Evolutionary conservation across 2,888 invertebrate genomes (phyloP), one percentile per base, ranked within the genome.

Genomic region (Phalera bucephala): DNA sequence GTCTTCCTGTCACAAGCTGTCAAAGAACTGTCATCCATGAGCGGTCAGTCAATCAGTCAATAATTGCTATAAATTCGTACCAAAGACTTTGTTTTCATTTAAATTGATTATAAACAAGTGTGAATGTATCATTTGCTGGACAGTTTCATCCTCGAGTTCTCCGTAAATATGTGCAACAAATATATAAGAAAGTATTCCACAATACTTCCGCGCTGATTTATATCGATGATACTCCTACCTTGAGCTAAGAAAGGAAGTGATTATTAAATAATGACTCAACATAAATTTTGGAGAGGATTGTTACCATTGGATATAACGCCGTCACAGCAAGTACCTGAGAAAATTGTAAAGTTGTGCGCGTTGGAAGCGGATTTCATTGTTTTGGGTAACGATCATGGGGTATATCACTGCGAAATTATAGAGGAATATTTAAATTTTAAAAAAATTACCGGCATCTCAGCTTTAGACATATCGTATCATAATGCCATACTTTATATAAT

Each of bases 391-490:
- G 87, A 88, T 72, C 88, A 89, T 73, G 74, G 79, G 35, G 64
- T 89, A n/a, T 89, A 88, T 63, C 70, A 72, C 48, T 86, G 88
- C 52, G 74, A 73, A 52, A 71, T 79, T 52, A 68, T 77, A 49
- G 80, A 83, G 7, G 78, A 85, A 44, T 71, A 71, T 17, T 67
- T 89, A 42, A 67, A 84, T 47, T 84, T 90, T 53, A 82, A 82
- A 45, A 91, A 81, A 67, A 79, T 90, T 33, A 80, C 84, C 31
- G 89, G 91, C 42, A 82, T 92, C 46, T 82, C 84, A 51, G 92
- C 92, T 15, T 81, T 92, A 51, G 93, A 94, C 80, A 91, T 94
- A 72, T 92, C 93, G 52, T 90, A 91, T 59, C 91, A 91, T 66
- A 90, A 91, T 58, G 84, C 91, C 52, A 75, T 90, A 57, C 75